Evolutionary conservation across 2,888 invertebrate genomes (phyloP).

Genomic region (Agrotis ipsilon): DNA sequence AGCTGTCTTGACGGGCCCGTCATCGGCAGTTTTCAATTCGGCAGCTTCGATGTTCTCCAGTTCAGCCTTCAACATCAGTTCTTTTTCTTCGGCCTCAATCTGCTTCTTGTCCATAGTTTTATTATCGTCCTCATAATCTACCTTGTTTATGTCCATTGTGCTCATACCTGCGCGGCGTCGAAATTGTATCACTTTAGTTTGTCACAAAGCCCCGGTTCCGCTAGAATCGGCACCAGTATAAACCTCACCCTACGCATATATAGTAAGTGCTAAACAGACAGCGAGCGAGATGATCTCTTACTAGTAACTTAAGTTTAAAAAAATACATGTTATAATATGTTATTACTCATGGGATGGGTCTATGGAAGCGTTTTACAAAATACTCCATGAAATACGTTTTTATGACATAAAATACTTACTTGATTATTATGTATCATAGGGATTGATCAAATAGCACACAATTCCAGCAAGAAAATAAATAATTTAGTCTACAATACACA

Average conservation of each 20-base stretch:
- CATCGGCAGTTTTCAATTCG: constrained; percentile 86
- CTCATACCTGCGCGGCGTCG: constrained; percentile 73
- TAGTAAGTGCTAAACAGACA: constrained; percentile 17
- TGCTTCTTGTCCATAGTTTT: constrained; percentile 92
- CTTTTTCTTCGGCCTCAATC: constrained; percentile 93
- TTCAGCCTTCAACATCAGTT: constrained; percentile 92
- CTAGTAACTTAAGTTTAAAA: constrained; percentile 10
- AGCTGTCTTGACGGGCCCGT: constrained; percentile 88
- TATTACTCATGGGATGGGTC: constrained; percentile 7
- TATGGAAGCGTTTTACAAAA: constrained; percentile 39
- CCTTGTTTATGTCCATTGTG: constrained; percentile 83
- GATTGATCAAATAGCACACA: constrained; percentile 20
- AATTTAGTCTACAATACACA: constrained; percentile 9
- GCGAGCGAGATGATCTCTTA: constrained; percentile 7
- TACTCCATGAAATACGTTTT: constrained; percentile 2
- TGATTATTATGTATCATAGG: constrained; percentile 29
- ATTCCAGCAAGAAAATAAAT: constrained; percentile 18
- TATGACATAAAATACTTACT: constrained; percentile 46
- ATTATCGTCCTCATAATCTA: constrained; percentile 82
- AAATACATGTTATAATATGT: not conserved
- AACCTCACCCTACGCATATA: constrained; percentile 1
- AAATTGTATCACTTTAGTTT: constrained; percentile 28
- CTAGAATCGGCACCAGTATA: constrained; percentile 25
- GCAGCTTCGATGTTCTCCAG: constrained; percentile 87
- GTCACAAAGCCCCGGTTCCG: constrained; percentile 34